Conservation (phyloP, 1,140 invertebrate species). For the Mamestra configurata region DNA sequence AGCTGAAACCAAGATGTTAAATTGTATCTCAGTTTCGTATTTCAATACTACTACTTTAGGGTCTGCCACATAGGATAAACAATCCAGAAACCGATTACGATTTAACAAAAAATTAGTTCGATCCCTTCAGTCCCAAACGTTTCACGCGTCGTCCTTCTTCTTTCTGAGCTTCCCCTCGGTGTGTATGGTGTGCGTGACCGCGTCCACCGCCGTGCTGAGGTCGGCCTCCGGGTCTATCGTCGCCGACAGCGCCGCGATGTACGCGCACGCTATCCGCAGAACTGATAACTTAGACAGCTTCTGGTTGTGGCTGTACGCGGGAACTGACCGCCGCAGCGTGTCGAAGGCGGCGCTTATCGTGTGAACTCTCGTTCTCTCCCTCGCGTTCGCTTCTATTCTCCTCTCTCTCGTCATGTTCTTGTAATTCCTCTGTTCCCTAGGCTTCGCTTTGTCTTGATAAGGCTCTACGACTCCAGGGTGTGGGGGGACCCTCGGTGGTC, state of each 20-base stretch:
- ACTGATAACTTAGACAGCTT: slow-evolving; percentile 97
- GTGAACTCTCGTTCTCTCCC: slow-evolving; percentile 97
- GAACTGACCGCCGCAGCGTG: slow-evolving; percentile 94
- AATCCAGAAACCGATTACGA: slow-evolving; percentile 46
- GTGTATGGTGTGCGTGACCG: slow-evolving; percentile 96
- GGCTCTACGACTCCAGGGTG: slow-evolving; percentile 85
- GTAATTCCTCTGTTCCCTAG: slow-evolving; percentile 94
- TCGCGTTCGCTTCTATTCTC: slow-evolving; percentile 97
- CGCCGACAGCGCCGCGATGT: slow-evolving; percentile 95
- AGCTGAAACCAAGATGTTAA: neutral
- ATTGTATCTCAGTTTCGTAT: neutral
- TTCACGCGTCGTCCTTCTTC: slow-evolving; percentile 92
- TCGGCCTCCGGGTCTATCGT: slow-evolving; percentile 90
- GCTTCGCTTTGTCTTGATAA: slow-evolving; percentile 74
- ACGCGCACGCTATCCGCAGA: slow-evolving; percentile 96
- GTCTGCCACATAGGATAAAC: neutral
- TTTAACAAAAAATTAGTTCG: slow-evolving; percentile 54
- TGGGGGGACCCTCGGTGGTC: slow-evolving; percentile 87
- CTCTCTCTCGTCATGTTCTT: slow-evolving; percentile 98
- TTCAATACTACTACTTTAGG: neutral
- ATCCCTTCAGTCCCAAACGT: slow-evolving; percentile 14
- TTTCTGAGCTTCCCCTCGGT: slow-evolving; percentile 96
- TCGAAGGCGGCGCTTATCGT: slow-evolving; percentile 98
- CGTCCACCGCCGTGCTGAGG: slow-evolving; percentile 94
- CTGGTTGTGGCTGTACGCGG: slow-evolving; percentile 97